Evolutionary conservation across 53 echinoderm and acorn worm species (phyloP).

Genomic region (Antedon mediterranea): DNA sequence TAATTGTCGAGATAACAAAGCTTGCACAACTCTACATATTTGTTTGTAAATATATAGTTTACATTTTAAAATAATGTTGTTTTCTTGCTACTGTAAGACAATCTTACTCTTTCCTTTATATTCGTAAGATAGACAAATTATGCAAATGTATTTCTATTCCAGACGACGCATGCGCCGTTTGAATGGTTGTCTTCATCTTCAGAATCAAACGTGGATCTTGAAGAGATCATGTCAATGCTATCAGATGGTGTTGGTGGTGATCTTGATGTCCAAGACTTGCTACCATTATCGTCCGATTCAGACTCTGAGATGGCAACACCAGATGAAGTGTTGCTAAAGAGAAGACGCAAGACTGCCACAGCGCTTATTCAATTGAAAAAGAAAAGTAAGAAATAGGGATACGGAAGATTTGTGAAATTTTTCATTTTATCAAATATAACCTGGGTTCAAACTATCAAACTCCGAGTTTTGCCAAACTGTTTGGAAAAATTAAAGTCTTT

Average conservation of each 20-base stretch:
- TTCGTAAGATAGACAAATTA: too few species aligned
- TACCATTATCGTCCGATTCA: background rate
- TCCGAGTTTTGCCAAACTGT: too few species aligned
- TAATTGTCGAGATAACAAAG: too few species aligned
- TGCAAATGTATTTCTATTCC: background rate
- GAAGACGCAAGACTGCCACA: background rate
- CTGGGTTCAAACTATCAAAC: too few species aligned
- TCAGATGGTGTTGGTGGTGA: background rate
- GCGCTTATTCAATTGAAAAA: background rate
- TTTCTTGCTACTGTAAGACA: too few species aligned
- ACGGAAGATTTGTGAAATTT: too few species aligned
- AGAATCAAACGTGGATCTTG: slow-evolving; percentile 23
- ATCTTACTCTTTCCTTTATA: too few species aligned
- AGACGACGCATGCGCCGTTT: slow-evolving; percentile 68
- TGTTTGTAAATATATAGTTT: too few species aligned
- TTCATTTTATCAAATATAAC: too few species aligned
- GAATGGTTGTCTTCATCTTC: slow-evolving; percentile 62
- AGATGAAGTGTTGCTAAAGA: background rate
- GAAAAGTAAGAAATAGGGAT: background rate
- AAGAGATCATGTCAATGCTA: slow-evolving; percentile 6
- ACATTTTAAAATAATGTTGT: too few species aligned
- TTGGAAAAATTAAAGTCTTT: too few species aligned
- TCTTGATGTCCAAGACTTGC: background rate
- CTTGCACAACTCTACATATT: too few species aligned
- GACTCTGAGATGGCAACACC: background rate